Evolutionary conservation across 2,797 vertebrate species (phyloP), one percentile per base, ranked within the genome.

Genomic region (Sparus aurata): DNA sequence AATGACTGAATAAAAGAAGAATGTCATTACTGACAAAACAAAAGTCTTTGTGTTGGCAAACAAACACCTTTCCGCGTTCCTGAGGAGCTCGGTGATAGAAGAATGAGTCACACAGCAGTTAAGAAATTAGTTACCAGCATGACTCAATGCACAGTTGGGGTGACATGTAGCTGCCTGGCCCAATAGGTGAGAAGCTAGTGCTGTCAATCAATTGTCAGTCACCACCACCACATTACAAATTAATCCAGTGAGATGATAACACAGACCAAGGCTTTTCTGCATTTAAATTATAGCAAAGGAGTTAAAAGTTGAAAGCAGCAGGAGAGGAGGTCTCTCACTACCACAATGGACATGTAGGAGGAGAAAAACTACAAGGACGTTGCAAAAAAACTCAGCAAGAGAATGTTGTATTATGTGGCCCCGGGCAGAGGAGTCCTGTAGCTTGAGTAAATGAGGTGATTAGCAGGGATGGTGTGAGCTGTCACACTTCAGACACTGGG

Each of bases 401-500:
- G 80, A 84, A 94, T 87, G 93, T 59, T 82, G 83, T 77, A 77
- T 80, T 80, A 55, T 66, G 47, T 79, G 73, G 80, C 92, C 85
- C 47, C 57, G 45, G 91, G 93, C 85, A 72, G 70, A 86, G 77
- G 78, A 84, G 89, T 85, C 87, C 85, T 81, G 82, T 82, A 89
- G 90, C 73, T 87, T 59, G 83, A 91, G 89, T 93, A 93, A 93
- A 93, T 90, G 85, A 91, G 87, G 90, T 89, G 91, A 95, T 94
- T 92, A 94, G 91, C 86, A 80, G 84, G 92, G 87, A 92, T 88
- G 92, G 87, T 91, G 91, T 91, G 87, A 83, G 87, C 88, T 90
- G 92, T 93, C 90, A 92, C 89, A 91, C 58, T 76, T 91, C 91
- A 93, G 82, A 91, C 90, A 85, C 81, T 45, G 46, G 79, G 80